Evolutionary conservation across 2,888 invertebrate genomes (phyloP).

Genomic region (Euclidia mi): DNA sequence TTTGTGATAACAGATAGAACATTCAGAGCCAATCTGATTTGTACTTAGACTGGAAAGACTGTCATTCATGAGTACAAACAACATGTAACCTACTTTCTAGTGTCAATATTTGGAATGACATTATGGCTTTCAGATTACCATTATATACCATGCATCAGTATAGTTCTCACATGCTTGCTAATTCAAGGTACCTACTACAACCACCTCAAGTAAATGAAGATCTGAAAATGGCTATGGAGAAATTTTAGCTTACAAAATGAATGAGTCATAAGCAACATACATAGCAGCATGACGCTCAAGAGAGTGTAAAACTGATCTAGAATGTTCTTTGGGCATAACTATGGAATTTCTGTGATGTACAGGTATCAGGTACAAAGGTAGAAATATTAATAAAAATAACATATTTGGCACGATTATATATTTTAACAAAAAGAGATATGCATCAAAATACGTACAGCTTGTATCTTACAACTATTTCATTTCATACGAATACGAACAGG

Average conservation of each 20-base stretch:
- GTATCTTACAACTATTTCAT: slow-evolving; percentile 46
- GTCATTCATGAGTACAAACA: too few species aligned
- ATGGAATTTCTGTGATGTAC: slow-evolving; percentile 26
- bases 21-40: too few species aligned
- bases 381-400: slow-evolving; percentile 58
- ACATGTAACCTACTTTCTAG: not conserved
- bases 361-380: slow-evolving; percentile 54
- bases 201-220: slow-evolving; percentile 25
- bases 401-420: slow-evolving; percentile 52
- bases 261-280: slow-evolving; percentile 51
- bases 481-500: slow-evolving; percentile 43
- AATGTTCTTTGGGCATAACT: slow-evolving; percentile 68
- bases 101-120: too few species aligned
- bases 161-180: slow-evolving; percentile 32
- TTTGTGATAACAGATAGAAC: too few species aligned
- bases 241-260: slow-evolving; percentile 31
- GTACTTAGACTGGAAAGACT: too few species aligned
- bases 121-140: too few species aligned
- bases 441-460: slow-evolving; percentile 49
- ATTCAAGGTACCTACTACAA: slow-evolving; percentile 14
- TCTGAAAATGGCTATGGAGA: slow-evolving; percentile 19
- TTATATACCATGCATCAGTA: slow-evolving; percentile 7
- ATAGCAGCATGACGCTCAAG: slow-evolving; percentile 47
- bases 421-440: slow-evolving; percentile 36
- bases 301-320: slow-evolving; percentile 67